phyloP scores from a whole-genome alignment of 2,113 vertebrate species.

The Cavia porcellus region DNA sequence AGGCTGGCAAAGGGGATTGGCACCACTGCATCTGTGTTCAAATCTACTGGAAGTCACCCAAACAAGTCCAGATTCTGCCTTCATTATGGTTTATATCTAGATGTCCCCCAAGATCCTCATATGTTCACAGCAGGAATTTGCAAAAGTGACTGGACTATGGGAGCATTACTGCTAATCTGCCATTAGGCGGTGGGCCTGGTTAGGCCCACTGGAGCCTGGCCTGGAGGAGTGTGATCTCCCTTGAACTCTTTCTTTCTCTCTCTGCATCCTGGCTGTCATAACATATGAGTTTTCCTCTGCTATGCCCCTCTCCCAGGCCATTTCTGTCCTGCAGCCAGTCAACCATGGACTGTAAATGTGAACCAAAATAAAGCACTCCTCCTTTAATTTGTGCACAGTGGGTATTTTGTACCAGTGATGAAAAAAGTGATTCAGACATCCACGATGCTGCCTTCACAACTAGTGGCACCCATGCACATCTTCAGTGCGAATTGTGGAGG shows the following conservation, averaged over 20 bases:
- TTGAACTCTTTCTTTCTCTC: background rate
- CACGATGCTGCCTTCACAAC: background rate
- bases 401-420: background rate
- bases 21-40: background rate
- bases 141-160: background rate
- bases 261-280: background rate
- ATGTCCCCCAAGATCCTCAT: background rate
- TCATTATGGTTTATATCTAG: background rate
- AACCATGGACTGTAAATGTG: background rate
- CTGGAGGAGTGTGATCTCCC: background rate
- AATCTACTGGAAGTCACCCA: background rate
- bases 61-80: background rate
- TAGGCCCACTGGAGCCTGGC: no score
- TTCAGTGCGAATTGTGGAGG: background rate
- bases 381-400: background rate
- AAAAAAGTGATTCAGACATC: background rate
- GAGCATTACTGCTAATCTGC: background rate
- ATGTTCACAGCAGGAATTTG: background rate
- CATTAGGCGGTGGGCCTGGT: background rate
- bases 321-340: background rate
- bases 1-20: background rate
- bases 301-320: background rate
- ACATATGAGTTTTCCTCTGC: background rate
- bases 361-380: background rate
- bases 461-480: accelerated